Base-by-base conservation (phyloP, 2,113 vertebrate genomes). In the Sorex fumeus region DNA sequence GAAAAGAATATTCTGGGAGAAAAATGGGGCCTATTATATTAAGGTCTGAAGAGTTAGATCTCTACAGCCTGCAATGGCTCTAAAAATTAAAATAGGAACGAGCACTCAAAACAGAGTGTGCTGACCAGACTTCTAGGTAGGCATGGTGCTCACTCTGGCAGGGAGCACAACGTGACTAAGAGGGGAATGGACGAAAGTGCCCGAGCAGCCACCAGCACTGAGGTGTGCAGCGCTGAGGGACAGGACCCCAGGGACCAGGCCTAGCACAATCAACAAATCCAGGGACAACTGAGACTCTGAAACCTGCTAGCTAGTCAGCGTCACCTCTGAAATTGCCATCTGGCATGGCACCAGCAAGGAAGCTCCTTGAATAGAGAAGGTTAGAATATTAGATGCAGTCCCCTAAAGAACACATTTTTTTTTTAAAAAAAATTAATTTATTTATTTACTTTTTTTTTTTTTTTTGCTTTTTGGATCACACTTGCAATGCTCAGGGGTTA, bases 11-110 rank as follows among this genome's bases (percentile, higher is more conserved):
- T 25, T 8, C 1, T 2, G 43, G 25, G 19, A 86, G 79, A 30
- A 90, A 90, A 76, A 86, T 71, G 28, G 27, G 80, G 45, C 57
- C 53, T 82, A 57, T 64, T 69, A 50, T 82, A 57, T 64, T 69
- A 50, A 50, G 47, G 47, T 50, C 34, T 50, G 15, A 81, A 30
- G 15, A 83, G 8, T 10, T 50, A 50, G 47, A 50, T 50, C 47
- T 50, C 47, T 23, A 43, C n/a, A 19, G 47, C 28, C 32, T 30
- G 23, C 21, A 75, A 57, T 10, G 57, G 15, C 8, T n/a, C n/a
- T 85, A 23, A 62, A 40, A 23, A 19, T 34, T 72, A 62, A 66
- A 34, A 23, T 23, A 64, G 15, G 21, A 7, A 34, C 62, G 18
- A 62, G 23, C 23, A 70, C 9, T 34, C 47, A 50, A 40, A 43